Evolutionary conservation across 2,888 invertebrate species (phyloP), one percentile per base, ranked within the genome.

Genomic region (Dynastes maya): DNA sequence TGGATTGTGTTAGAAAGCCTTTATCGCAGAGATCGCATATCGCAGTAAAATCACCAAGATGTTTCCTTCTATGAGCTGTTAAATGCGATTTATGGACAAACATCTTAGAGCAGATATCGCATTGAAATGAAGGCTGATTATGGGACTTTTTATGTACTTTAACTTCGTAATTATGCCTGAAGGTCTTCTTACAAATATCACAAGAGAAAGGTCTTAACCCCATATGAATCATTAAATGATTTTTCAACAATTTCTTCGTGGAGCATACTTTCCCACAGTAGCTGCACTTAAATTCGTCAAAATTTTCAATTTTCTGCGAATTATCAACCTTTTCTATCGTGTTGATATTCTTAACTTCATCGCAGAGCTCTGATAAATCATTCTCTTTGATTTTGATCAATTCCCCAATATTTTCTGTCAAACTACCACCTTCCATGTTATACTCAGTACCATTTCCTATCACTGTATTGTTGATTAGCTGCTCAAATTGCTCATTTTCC

Each of bases 21-120:
- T 85, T 82, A 68, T 84, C 83, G 80, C 89, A 88, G 4, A 84
- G 84, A 64, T 86, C 81, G 80, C 88, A 88, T 78, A 84, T 85
- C 0, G 82, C 85, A 8, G 84, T 82, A 76, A 83, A 87, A 71
- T 87, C 85, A 3, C 90, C 90, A 0, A 90, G 89, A 84, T 93
- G 93, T n/a, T 91, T 88, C 1, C 90, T 88, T 0, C 89, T 86
- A 83, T 94, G 93, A 0, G 90, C 89, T 63, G 91, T 92, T 79
- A 93, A 84, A 81, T 92, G 92, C 79, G 92, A 91, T 81, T 91
- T 91, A 63, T 92, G 92, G 0, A 91, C 89, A 82, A 92, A 91
- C 82, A 91, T 91, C 82, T 91, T 91, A 0, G 91, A 91, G 81
- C 93, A 93, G 0, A 91, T 88, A 0, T 91, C 89, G 81, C 93